Evolutionary conservation across 2,113 vertebrate genomes (phyloP).

Genomic region (Dasyprocta punctata): DNA sequence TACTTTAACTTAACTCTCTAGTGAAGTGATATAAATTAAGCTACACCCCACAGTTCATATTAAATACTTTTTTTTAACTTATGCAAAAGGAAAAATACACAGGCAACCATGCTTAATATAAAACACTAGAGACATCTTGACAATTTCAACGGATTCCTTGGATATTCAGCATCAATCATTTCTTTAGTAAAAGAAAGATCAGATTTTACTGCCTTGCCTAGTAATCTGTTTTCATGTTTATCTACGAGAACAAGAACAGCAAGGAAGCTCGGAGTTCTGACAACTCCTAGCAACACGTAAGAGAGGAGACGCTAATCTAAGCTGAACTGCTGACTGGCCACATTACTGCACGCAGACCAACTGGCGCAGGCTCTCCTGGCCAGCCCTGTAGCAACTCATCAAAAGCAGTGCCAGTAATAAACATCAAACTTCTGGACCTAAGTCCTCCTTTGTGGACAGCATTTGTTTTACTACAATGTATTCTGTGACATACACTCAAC

Average conservation of each 20-base stretch:
- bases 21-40: background rate
- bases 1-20: background rate
- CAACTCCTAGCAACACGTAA: background rate
- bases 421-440: background rate
- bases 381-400: background rate
- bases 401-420: background rate
- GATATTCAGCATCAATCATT: background rate
- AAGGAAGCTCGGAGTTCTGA: background rate
- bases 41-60: background rate
- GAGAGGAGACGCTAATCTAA: background rate
- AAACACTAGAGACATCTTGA: background rate
- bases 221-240: background rate
- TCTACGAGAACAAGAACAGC: background rate
- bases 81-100: background rate
- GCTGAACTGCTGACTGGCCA: conserved; percentile 46
- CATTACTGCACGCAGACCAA: background rate
- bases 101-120: background rate
- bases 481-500: background rate
- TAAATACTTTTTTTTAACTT: background rate
- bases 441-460: background rate
- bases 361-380: background rate
- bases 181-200: background rate
- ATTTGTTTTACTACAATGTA: background rate
- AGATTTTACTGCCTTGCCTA: background rate
- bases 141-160: background rate